Conservation (phyloP, 2,888 invertebrate species). For the Stegophylla sp. region DNA sequence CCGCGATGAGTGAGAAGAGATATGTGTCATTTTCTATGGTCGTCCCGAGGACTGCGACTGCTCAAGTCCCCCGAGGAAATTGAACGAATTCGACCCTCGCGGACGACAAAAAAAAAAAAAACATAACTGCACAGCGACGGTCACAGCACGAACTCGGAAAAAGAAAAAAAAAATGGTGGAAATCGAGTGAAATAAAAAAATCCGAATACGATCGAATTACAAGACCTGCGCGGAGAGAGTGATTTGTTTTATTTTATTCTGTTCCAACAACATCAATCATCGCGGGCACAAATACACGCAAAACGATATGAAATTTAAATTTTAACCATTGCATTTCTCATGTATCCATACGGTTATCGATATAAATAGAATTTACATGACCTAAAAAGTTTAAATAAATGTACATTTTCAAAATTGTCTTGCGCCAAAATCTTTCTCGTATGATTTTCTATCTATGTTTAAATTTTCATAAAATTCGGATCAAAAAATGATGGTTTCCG, state of each 20-base stretch:
- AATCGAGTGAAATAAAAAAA: slow-evolving; percentile 1
- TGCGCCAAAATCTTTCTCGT: too few relatives aligned
- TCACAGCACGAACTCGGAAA: too few relatives aligned
- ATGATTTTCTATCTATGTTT: too few relatives aligned
- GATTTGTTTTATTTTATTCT: slow-evolving; percentile 11
- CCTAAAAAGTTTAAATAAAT: too few relatives aligned
- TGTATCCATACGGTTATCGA: too few relatives aligned
- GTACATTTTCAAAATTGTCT: too few relatives aligned
- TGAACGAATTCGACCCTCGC: slow-evolving; percentile 45
- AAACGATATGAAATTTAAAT: neutral
- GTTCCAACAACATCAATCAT: neutral
- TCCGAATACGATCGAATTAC: neutral
- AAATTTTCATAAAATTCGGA: too few relatives aligned
- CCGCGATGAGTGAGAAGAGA: slow-evolving; percentile 4
- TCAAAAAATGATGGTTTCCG: too few relatives aligned
- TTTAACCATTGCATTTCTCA: too few relatives aligned
- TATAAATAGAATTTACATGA: too few relatives aligned
- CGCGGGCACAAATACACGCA: neutral
- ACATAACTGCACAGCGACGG: too few relatives aligned
- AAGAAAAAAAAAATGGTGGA: neutral
- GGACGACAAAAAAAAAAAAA: slow-evolving; percentile 13
- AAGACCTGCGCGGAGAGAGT: slow-evolving; percentile 13
- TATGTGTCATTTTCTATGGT: slow-evolving; percentile 36
- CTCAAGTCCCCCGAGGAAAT: slow-evolving; percentile 30
- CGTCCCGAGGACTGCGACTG: neutral